phyloP scores from a whole-genome alignment of 2,797 vertebrate genomes.

The Xenopus petersii region DNA sequence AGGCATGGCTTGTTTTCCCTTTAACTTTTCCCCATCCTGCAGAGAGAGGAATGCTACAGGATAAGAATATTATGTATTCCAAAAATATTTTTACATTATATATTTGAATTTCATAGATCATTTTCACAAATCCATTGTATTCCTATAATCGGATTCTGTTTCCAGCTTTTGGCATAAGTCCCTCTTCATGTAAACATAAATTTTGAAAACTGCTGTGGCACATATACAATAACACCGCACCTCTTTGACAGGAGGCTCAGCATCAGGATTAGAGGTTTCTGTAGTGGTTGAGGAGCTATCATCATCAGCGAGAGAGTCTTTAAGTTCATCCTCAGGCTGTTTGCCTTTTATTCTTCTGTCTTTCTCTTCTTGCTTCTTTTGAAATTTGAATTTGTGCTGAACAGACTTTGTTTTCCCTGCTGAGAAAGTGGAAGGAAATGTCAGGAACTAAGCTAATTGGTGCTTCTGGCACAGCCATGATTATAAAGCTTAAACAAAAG shows the following conservation, averaged over 20 bases:
- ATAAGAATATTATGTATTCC: no score
- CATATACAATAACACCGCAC: slow-evolving; percentile 53
- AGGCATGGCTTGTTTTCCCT: slow-evolving; percentile 72
- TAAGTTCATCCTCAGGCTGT: slow-evolving; percentile 84
- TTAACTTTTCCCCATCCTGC: slow-evolving; percentile 90
- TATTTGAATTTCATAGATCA: no score
- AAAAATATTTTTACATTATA: no score
- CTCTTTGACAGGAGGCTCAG: slow-evolving; percentile 88
- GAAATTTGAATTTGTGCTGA: slow-evolving; percentile 83
- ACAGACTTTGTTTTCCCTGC: slow-evolving; percentile 81
- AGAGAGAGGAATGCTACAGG: slow-evolving; percentile 28
- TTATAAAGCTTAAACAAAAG: no score
- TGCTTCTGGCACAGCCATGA: no score
- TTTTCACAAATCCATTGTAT: no score
- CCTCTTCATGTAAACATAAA: no score
- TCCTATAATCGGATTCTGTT: no score
- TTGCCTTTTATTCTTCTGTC: slow-evolving; percentile 81
- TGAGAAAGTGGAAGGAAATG: slow-evolving; percentile 37
- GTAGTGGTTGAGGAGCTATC: slow-evolving; percentile 98
- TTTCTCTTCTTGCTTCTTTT: slow-evolving; percentile 85
- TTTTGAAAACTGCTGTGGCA: no score
- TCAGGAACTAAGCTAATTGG: not conserved
- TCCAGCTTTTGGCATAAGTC: no score
- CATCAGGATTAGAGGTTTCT: slow-evolving; percentile 94
- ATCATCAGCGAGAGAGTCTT: slow-evolving; percentile 86